Conservation (phyloP, 2,888 invertebrate genomes). For the Conomelus anceps region DNA sequence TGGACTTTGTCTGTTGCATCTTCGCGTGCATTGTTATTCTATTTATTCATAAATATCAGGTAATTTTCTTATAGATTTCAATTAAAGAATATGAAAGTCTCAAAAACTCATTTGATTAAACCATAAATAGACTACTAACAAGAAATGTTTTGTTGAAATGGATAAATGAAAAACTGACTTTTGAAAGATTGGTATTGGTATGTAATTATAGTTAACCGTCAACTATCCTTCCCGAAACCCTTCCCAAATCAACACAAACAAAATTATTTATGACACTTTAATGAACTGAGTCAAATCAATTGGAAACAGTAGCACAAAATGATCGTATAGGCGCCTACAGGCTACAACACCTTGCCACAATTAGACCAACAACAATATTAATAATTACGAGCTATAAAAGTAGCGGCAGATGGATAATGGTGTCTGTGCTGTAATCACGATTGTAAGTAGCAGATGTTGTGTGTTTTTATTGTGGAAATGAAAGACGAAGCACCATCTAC, state of each 20-base stretch:
- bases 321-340: neutral
- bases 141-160: no score
- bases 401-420: neutral
- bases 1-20: no score
- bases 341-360: neutral
- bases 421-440: neutral
- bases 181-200: no score
- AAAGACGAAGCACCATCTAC: neutral
- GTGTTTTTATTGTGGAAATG: neutral
- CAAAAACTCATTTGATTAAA: no score
- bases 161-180: no score
- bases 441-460: neutral
- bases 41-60: no score
- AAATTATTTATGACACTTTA: neutral
- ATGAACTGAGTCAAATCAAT: neutral
- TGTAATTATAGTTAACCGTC: no score
- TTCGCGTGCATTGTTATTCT: no score
- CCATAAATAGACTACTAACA: no score
- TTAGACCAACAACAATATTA: neutral
- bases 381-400: neutral
- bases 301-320: neutral
- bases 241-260: neutral
- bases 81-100: no score
- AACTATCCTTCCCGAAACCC: no score
- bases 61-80: no score